These are phyloP conservation scores for Hyla sarda DNA, from an alignment of 2,113 vertebrate genomes.

Conservation along the genomic window DNA sequence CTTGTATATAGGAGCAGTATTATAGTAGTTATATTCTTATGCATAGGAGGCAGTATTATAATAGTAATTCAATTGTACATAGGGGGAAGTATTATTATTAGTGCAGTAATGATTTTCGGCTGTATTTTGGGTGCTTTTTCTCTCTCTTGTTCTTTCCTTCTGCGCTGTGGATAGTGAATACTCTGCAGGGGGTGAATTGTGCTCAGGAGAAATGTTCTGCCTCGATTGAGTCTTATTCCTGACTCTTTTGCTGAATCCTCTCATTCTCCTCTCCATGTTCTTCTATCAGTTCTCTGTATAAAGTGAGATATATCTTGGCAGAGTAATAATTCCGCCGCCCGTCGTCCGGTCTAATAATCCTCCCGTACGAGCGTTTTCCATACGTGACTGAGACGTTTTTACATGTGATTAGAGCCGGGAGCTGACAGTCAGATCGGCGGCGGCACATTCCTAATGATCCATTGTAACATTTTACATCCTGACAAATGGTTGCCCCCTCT, in stretches of 20 bases:
- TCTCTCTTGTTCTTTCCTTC: no score
- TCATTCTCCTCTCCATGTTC: background rate
- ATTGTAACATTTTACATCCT: constrained; percentile 22
- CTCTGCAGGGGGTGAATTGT: no score
- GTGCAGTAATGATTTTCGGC: no score
- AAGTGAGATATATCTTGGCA: background rate
- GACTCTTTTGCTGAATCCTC: background rate
- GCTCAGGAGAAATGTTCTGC: background rate
- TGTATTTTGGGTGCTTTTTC: no score
- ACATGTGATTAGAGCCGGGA: background rate
- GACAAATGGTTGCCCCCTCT: background rate
- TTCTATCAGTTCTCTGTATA: background rate
- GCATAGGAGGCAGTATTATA: no score
- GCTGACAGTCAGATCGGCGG: background rate
- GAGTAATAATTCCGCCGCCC: background rate
- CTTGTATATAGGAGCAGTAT: no score
- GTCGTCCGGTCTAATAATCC: background rate
- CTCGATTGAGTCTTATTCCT: no score
- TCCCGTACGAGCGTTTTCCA: background rate
- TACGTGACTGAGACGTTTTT: background rate
- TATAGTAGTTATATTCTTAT: no score
- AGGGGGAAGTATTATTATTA: no score
- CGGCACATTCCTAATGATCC: background rate
- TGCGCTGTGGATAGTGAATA: no score
- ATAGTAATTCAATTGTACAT: no score